Evolutionary conservation across 2,797 vertebrate species (phyloP).

Genomic region (Acomys russatus): DNA sequence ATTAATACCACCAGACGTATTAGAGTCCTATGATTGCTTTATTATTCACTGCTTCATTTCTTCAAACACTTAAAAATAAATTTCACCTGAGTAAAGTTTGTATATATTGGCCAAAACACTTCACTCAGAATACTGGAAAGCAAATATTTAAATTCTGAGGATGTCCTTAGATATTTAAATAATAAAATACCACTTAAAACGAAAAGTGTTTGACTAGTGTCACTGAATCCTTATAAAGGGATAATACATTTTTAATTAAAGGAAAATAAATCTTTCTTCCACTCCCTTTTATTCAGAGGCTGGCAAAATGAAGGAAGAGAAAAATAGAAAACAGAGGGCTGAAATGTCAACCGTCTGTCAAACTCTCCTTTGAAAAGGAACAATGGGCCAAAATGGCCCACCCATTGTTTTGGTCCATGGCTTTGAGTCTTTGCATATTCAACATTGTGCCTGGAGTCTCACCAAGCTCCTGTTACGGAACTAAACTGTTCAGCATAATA

Average conservation of each 20-base stretch:
- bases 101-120: background rate
- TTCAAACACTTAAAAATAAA: background rate
- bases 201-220: background rate
- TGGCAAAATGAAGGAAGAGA: background rate
- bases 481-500: background rate
- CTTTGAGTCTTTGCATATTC: background rate
- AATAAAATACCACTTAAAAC: background rate
- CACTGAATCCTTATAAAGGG: background rate
- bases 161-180: background rate
- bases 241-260: slow-evolving; percentile 33
- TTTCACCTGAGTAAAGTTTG: background rate
- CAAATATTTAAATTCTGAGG: background rate
- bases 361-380: background rate
- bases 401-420: background rate
- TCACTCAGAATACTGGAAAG: background rate
- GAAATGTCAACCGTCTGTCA: background rate
- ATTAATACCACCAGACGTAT: background rate
- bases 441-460: slow-evolving; percentile 14
- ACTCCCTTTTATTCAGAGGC: background rate
- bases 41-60: background rate
- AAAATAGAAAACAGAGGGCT: background rate
- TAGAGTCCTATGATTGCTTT: background rate
- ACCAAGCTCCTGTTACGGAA: background rate
- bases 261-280: background rate
- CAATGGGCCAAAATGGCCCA: background rate